phyloP scores from a whole-genome alignment of 2,113 vertebrate species.

The Panthera uncia region DNA sequence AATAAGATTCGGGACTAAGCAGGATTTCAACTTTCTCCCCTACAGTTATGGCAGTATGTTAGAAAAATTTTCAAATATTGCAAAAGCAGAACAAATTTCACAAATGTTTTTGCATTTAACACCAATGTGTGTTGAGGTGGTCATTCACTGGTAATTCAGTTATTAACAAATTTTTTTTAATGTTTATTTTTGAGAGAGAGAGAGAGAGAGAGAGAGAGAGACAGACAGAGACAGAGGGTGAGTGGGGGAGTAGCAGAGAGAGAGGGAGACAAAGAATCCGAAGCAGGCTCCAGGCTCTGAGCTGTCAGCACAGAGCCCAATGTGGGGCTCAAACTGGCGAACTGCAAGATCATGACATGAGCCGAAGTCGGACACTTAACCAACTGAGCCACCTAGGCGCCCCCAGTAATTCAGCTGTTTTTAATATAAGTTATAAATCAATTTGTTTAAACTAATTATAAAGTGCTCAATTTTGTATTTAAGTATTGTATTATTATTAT shows the following conservation, averaged over 20 bases:
- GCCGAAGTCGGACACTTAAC: too few relatives aligned
- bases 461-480: slow-evolving; percentile 55
- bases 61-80: slow-evolving; percentile 3
- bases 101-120: not conserved
- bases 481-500: slow-evolving; percentile 36
- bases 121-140: slow-evolving; percentile 7
- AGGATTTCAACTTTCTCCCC: not conserved
- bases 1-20: not conserved
- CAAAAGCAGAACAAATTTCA: not conserved
- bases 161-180: not conserved
- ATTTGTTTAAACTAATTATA: slow-evolving; percentile 38
- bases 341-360: too few relatives aligned
- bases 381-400: too few relatives aligned
- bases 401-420: not conserved
- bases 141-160: not conserved
- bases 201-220: too few relatives aligned
- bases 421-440: slow-evolving; percentile 37
- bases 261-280: too few relatives aligned
- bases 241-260: too few relatives aligned
- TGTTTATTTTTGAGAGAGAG: too few relatives aligned
- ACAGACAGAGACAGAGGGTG: too few relatives aligned
- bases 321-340: too few relatives aligned
- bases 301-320: too few relatives aligned
- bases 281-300: too few relatives aligned
- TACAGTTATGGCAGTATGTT: not conserved